phyloP scores from a whole-genome alignment of 2,888 invertebrate species.

The Aphodius sticticus region DNA sequence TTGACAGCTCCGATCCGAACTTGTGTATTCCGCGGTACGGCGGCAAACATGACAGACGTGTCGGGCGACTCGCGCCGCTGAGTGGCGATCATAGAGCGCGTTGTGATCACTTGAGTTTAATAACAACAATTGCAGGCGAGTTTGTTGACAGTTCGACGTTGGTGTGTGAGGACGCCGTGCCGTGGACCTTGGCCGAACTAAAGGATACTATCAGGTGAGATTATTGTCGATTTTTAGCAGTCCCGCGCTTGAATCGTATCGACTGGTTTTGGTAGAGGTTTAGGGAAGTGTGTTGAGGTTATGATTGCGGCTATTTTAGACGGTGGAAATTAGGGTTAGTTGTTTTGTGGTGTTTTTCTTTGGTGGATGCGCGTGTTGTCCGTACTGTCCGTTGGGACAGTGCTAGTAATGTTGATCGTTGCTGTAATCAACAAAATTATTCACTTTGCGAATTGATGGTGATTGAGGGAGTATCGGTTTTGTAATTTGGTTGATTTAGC shows the following conservation, averaged over 20 bases:
- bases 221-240: not conserved
- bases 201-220: not conserved
- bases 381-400: not conserved
- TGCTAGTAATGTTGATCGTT: too few relatives aligned
- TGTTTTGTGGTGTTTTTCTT: slow-evolving; percentile 5
- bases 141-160: not conserved
- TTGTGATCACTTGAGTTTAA: not conserved
- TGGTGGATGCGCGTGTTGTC: not conserved
- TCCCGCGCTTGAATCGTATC: not conserved
- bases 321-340: not conserved
- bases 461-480: too few relatives aligned
- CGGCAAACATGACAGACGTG: not conserved
- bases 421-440: too few relatives aligned
- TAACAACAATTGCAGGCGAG: too few relatives aligned
- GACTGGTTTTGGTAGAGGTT: not conserved
- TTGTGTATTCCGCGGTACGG: not conserved
- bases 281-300: not conserved
- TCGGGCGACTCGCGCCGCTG: not conserved
- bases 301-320: not conserved
- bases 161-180: not conserved
- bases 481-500: too few relatives aligned
- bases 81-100: not conserved
- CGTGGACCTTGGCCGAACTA: not conserved
- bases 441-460: too few relatives aligned
- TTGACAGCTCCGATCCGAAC: not conserved